These are phyloP conservation scores for Melinaea marsaeus DNA, from an alignment of 2,888 invertebrate genomes.

Conservation along the genomic window DNA sequence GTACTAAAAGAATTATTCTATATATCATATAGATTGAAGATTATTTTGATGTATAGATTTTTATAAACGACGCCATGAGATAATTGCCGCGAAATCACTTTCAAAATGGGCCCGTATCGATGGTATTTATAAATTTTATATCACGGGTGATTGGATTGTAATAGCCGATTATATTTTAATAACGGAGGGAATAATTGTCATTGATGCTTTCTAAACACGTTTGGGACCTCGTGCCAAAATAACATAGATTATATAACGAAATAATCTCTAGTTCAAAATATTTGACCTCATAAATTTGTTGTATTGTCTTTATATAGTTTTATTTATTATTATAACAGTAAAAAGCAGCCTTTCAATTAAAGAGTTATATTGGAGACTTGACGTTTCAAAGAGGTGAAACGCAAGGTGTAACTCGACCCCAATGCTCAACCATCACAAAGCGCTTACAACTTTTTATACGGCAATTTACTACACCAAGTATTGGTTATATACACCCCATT, in stretches of 20 bases:
- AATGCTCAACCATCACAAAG: constrained; percentile 9
- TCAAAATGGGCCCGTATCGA: constrained; percentile 12
- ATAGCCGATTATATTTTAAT: constrained; percentile 25
- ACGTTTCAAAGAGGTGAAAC: constrained; percentile 15
- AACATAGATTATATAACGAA: background rate
- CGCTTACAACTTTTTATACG: constrained; percentile 8
- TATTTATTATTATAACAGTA: background rate
- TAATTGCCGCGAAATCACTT: constrained; percentile 27
- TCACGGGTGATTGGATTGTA: constrained; percentile 16
- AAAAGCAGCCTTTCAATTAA: background rate
- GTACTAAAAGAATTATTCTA: too few species aligned
- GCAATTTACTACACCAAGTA: background rate
- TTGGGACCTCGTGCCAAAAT: constrained; percentile 3
- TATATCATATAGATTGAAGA: background rate
- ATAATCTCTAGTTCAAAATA: background rate
- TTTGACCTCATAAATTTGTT: too few species aligned
- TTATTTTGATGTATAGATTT: constrained; percentile 5
- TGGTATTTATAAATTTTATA: constrained; percentile 20
- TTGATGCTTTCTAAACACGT: constrained; percentile 27
- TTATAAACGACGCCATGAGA: background rate
- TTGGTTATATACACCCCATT: background rate
- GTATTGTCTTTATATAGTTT: background rate
- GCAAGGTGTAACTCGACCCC: constrained; percentile 13
- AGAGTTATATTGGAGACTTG: constrained; percentile 1
- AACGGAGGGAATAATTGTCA: constrained; percentile 19